These are phyloP conservation scores for Drosophila conformis DNA, from an alignment of 2,888 invertebrate genomes.

Conservation along the genomic window DNA sequence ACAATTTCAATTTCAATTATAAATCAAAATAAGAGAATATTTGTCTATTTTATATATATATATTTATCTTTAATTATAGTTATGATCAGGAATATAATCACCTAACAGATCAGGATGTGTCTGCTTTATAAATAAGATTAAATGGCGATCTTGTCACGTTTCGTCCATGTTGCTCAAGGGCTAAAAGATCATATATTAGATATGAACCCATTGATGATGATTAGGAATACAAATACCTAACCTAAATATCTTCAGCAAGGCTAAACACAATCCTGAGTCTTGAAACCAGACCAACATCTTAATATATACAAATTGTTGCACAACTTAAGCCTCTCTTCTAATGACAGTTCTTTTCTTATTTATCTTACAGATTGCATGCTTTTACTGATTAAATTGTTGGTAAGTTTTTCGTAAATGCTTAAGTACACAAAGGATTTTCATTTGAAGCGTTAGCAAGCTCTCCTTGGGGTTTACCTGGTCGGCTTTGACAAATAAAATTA, in stretches of 20 bases:
- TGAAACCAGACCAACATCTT: neutral
- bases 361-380: slow-evolving; percentile 61
- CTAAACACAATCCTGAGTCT: neutral
- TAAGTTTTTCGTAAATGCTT: slow-evolving; percentile 40
- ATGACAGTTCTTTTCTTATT: slow-evolving; percentile 26
- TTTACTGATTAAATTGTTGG: slow-evolving; percentile 53
- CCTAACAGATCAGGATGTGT: neutral
- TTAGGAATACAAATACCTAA: neutral
- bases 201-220: neutral
- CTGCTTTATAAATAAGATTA: neutral
- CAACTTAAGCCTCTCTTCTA: slow-evolving; percentile 4
- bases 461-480: neutral
- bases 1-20: too few relatives aligned
- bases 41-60: too few relatives aligned
- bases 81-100: neutral
- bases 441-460: slow-evolving; percentile 10
- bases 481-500: slow-evolving; percentile 28
- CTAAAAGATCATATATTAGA: neutral
- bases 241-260: neutral
- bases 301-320: neutral
- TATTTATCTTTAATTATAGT: neutral
- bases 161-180: neutral
- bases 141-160: too few relatives aligned
- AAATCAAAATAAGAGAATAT: too few relatives aligned
- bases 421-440: slow-evolving; percentile 22